Evolutionary conservation across 2,888 invertebrate genomes (phyloP), one percentile per base, ranked within the genome.

Genomic region (Xylocampa areola): DNA sequence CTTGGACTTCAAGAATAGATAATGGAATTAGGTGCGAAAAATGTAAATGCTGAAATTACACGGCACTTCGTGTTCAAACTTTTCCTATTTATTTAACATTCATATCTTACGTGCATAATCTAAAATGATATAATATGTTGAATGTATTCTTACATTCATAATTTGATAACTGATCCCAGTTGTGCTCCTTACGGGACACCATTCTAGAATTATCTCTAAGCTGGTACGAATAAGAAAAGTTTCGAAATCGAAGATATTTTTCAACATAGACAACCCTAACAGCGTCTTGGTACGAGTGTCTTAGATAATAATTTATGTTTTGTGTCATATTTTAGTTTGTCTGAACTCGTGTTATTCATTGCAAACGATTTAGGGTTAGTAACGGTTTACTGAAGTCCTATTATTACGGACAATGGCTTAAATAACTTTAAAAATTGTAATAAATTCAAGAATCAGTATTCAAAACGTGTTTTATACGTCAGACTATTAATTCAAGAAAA

Each of bases 1-100:
- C 81, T 86, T 92, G 94, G 94, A 94, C 94, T 94, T 94, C 94
- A 94, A 94, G 92, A 93, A 94, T 94, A 94, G 89, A 94, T 88
- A 86, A 88, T 90, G 92, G 90, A 87, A 73, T 83, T 87, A 90
- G 90, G 91, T 90, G 92, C 91, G 86, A 85, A 84, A 73, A 68
- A 80, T 93, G 92, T 93, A 93, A 90, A 93, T 92, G 90, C 93
- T 91, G 86, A 77, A 78, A 78, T 81, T 79, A 80, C 63, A 72
- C 67, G 76, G 65, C 65, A 51, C 64, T 75, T 77, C 76, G 77
- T 76, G 63, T 60, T 73, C 75, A 75, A 71, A 63, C 78, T 83
- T 84, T 85, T 86, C 84, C 81, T 82, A 77, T 81, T 75, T 65
- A 48, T 27, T 47, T 35, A 53, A 52, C 7, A 47, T 27, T 16